phyloP scores from a whole-genome alignment of 2,888 invertebrate species.

The Mongoloraphidia duomilia region DNA sequence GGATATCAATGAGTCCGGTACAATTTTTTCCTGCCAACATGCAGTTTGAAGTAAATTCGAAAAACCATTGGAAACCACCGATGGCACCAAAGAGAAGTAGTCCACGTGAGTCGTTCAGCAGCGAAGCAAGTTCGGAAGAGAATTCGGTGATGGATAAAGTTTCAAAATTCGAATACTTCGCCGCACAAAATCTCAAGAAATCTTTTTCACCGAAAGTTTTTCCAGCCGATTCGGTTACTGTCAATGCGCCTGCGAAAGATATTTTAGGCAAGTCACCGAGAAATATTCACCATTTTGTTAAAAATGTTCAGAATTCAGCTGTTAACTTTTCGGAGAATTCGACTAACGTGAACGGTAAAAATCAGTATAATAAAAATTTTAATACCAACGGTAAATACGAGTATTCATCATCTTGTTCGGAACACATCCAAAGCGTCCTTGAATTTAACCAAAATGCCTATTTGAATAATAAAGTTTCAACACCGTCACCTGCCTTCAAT shows the following conservation, averaged over 20 bases:
- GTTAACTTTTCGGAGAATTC: constrained; percentile 28
- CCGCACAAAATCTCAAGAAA: constrained; percentile 45
- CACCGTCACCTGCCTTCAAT: constrained; percentile 37
- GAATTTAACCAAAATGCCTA: constrained; percentile 20
- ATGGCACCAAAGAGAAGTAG: constrained; percentile 43
- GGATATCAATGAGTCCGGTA: constrained; percentile 67
- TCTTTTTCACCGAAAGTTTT: constrained; percentile 64
- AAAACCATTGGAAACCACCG: constrained; percentile 41
- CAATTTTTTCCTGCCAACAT: constrained; percentile 36
- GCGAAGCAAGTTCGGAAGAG: constrained; percentile 39
- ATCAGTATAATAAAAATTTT: constrained; percentile 2
- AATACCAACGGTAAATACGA: not conserved
- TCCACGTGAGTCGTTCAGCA: constrained; percentile 27
- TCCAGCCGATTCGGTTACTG: constrained; percentile 59
- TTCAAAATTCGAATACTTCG: constrained; percentile 65
- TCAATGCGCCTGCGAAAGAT: constrained; percentile 69
- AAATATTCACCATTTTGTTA: constrained; percentile 45
- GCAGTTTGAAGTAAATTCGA: constrained; percentile 24
- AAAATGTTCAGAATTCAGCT: constrained; percentile 37
- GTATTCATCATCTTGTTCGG: too few species aligned
- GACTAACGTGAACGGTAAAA: constrained; percentile 19
- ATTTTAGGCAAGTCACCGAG: constrained; percentile 48
- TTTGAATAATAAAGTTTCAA: constrained; percentile 24
- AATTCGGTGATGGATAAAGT: constrained; percentile 60
- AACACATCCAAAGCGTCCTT: too few species aligned